These are phyloP conservation scores for Tachysurus fulvidraco DNA, from an alignment of 2,113 vertebrate genomes.

Conservation along the genomic window DNA sequence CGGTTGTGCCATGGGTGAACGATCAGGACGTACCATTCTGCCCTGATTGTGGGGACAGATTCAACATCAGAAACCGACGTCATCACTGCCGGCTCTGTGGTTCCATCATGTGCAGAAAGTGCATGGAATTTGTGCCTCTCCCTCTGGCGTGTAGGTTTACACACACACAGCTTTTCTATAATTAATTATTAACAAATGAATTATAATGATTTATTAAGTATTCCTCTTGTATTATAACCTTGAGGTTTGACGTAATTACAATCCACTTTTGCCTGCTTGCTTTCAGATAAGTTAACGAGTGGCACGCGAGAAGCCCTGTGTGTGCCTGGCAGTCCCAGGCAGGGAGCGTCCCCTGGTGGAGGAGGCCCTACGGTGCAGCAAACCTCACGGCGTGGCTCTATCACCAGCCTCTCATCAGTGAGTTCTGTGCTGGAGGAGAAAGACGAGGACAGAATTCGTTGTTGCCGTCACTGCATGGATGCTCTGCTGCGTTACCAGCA, in stretches of 20 bases:
- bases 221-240: background rate
- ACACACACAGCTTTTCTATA: background rate
- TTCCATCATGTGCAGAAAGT: slow-evolving; percentile 95
- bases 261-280: background rate
- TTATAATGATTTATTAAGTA: no score
- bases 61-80: slow-evolving; percentile 89
- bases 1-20: slow-evolving; percentile 93
- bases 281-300: slow-evolving; percentile 85
- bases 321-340: slow-evolving; percentile 77
- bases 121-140: slow-evolving; percentile 87
- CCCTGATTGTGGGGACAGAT: slow-evolving; percentile 93
- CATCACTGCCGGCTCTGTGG: slow-evolving; percentile 98
- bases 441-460: slow-evolving; percentile 92
- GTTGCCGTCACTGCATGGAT: slow-evolving; percentile 91
- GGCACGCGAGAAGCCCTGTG: slow-evolving; percentile 85
- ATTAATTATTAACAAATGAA: background rate
- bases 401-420: slow-evolving; percentile 89
- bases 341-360: slow-evolving; percentile 63
- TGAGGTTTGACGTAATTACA: background rate
- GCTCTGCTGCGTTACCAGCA: slow-evolving; percentile 85
- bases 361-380: slow-evolving; percentile 43
- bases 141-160: slow-evolving; percentile 83
- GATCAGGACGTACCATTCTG: slow-evolving; percentile 97
- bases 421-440: slow-evolving; percentile 93
- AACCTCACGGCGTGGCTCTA: slow-evolving; percentile 74